Evolutionary conservation across 2,797 vertebrate genomes (phyloP), one percentile per base, ranked within the genome.

Genomic region (Mico argentatus): DNA sequence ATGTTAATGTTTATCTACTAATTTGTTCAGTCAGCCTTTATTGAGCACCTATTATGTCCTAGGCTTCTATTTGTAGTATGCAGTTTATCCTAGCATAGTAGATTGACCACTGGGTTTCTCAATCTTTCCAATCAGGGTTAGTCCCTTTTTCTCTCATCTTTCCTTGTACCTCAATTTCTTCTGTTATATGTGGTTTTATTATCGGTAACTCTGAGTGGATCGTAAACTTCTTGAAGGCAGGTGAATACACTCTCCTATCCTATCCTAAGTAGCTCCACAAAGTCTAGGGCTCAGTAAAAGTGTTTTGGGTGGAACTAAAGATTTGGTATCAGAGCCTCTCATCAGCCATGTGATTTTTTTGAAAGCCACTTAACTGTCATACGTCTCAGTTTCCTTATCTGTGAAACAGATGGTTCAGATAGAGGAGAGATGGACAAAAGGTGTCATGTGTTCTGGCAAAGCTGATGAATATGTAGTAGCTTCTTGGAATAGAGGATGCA

Each of bases 81-180:
- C 1, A 26, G 7, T 59, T 93, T 93, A 59, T 76, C 50, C 70
- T 15, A 30, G 11, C 11, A 2, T 80, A 48, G 7, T 41, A 46
- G 6, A 19, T 33, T 41, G 50, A 87, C 24, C 41, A 13, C 30
- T 27, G 11, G 1, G 2, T 81, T 93, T 92, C 14, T 12, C 14
- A 5, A 3, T 79, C 10, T 64, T 79, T 94, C 41, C 17, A 6
- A 12, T 59, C 26, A 39, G 7, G 27, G 2, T 44, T 36, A 15
- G 1, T 17, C 19, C 52, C 12, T 44, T 83, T 91, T 12, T 14
- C n/a, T 72, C 30, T 57, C 7, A 76, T 80, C 9, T 55, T 2
- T 79, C 8, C 26, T 39, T 4, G 15, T 59, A 17, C 0, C 0
- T 14, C 39, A 48, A 2, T 12, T 19, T 46, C n/a, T 13, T 7